Evolutionary conservation across 1,140 invertebrate genomes (phyloP).

Genomic region (Oreohelix idahoensis): DNA sequence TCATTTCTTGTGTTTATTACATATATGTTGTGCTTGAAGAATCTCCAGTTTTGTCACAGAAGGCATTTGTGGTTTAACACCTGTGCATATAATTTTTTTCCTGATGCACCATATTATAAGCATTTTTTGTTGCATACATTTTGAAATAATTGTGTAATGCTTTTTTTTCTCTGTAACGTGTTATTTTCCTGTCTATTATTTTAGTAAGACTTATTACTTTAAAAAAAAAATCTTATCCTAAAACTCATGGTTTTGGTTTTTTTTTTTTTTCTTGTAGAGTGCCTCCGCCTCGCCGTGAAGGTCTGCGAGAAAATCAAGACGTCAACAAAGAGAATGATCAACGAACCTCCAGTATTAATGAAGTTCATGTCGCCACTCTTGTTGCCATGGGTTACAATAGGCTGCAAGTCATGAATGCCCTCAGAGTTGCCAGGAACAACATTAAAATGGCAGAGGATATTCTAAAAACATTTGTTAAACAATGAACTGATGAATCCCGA

Average conservation of each 20-base stretch:
- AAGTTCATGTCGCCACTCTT: conserved; percentile 89
- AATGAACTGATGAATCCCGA: conserved; percentile 12
- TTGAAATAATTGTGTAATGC: no score
- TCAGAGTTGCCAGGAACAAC: conserved; percentile 92
- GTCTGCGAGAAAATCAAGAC: conserved; percentile 64
- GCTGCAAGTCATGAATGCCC: conserved; percentile 89
- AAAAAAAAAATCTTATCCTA: no score
- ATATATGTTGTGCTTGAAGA: no score
- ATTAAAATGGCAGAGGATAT: conserved; percentile 96
- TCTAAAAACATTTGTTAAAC: conserved; percentile 87
- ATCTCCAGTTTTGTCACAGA: no score
- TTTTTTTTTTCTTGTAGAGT: conserved; percentile 11
- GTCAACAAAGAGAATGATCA: conserved; percentile 70
- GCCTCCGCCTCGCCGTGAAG: conserved; percentile 56
- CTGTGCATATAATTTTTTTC: no score
- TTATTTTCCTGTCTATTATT: no score
- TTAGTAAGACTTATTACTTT: no score
- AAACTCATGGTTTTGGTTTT: background rate
- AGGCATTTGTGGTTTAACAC: no score
- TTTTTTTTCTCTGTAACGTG: no score
- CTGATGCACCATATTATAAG: no score
- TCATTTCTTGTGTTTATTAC: no score
- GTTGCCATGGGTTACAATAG: conserved; percentile 91
- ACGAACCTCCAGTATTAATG: conserved; percentile 83
- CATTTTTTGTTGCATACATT: no score